Evolutionary conservation across 2,113 vertebrate genomes (phyloP).

Genomic region (Perca flavescens): DNA sequence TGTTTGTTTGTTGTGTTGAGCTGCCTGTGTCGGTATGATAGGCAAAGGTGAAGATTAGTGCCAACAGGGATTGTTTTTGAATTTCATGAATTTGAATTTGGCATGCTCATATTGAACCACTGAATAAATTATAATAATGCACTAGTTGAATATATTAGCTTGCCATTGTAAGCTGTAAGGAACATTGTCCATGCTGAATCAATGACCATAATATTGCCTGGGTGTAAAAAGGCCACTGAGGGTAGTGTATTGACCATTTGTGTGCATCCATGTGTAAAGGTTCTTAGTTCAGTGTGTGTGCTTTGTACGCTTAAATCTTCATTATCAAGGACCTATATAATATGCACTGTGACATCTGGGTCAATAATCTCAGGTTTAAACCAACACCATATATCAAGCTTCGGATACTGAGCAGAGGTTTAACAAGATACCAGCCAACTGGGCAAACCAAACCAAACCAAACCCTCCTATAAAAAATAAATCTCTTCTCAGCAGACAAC

Average conservation of each 20-base stretch:
- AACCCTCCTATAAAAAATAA: constrained; percentile 11
- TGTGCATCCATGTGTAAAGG: constrained; percentile 1
- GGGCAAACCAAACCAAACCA: not conserved
- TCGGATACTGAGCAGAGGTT: constrained; percentile 19
- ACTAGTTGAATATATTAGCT: not conserved
- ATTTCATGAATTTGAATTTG: constrained; percentile 22
- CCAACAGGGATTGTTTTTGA: constrained; percentile 10
- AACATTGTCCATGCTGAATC: not conserved
- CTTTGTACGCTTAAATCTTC: constrained; percentile 27
- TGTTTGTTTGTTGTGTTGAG: not conserved
- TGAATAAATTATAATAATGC: not conserved
- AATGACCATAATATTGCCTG: not conserved
- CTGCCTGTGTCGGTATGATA: constrained; percentile 38
- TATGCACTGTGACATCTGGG: not conserved
- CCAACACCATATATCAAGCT: constrained; percentile 25
- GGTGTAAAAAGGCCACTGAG: constrained; percentile 20
- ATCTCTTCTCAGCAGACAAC: constrained; percentile 40
- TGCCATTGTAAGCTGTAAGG: not conserved
- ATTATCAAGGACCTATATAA: constrained; percentile 1
- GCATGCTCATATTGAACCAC: not conserved
- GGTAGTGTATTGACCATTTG: not conserved
- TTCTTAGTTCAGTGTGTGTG: constrained; percentile 21
- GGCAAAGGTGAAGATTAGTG: constrained; percentile 14
- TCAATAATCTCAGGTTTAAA: constrained; percentile 45
- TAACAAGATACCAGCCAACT: not conserved